Evolutionary conservation across 1,140 invertebrate species (phyloP).

Genomic region (Lineus longissimus): DNA sequence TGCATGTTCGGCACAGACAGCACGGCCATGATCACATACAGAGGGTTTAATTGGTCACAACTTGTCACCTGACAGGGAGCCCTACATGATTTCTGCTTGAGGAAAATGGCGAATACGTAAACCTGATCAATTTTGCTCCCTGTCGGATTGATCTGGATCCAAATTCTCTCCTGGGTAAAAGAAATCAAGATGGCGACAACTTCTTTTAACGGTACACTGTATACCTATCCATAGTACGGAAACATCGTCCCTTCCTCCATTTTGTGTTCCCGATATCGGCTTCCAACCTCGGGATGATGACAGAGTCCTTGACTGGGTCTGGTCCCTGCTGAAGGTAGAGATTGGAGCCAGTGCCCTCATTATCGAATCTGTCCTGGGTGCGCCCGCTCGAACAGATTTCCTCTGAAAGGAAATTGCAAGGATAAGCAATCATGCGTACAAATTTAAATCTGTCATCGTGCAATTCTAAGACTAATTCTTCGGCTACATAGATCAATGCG

Average conservation of each 20-base stretch:
- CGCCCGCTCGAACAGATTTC: constrained; percentile 29
- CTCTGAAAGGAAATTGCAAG: constrained; percentile 17
- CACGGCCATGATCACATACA: no score
- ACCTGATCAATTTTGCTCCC: no score
- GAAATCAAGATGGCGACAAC: constrained; percentile 12
- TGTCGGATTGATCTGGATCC: no score
- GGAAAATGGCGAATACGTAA: no score
- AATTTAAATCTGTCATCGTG: no score
- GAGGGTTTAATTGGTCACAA: no score
- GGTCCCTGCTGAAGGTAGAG: constrained; percentile 45
- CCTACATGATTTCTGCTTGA: no score
- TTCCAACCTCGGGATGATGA: constrained; percentile 30
- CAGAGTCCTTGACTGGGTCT: constrained; percentile 25
- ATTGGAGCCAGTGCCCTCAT: constrained; percentile 35
- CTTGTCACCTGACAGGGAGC: no score
- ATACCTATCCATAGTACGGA: constrained; percentile 43
- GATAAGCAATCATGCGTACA: neutral
- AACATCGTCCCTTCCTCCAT: constrained; percentile 46
- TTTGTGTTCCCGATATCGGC: constrained; percentile 18
- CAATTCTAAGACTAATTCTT: no score
- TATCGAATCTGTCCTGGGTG: constrained; percentile 15
- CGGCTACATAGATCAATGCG: no score
- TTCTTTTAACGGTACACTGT: no score
- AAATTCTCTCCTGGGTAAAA: neutral
- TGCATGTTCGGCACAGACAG: no score